A percentile compares a stretch with the other conserved stretches of the same genome.
phyloP scores from a whole-genome alignment of 1,140 invertebrate genomes.

The Pogonognathellus flavescens region DNA sequence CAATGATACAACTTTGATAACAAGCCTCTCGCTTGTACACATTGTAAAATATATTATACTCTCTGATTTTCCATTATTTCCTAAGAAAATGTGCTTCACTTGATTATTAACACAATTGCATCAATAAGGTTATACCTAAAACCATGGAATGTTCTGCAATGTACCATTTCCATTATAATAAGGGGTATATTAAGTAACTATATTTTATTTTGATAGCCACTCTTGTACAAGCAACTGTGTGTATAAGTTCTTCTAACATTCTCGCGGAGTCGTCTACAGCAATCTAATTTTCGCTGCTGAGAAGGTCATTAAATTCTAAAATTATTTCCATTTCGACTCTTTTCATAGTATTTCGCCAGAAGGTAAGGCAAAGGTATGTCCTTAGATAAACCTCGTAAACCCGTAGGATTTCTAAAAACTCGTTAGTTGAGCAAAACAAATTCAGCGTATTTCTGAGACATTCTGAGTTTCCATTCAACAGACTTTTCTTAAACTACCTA shows the following conservation, averaged over 20 bases:
- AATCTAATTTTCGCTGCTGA: too few species aligned
- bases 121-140: too few species aligned
- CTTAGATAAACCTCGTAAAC: not conserved
- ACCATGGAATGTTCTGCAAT: too few species aligned
- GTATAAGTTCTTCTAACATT: too few species aligned
- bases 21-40: not conserved
- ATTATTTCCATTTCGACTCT: slow-evolving; percentile 5
- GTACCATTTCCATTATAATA: too few species aligned
- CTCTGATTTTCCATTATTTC: too few species aligned
- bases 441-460: not conserved
- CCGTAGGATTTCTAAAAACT: not conserved
- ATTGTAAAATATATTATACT: not conserved
- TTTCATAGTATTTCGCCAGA: slow-evolving; percentile 12
- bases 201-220: too few species aligned
- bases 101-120: too few species aligned
- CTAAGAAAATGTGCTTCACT: too few species aligned
- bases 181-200: too few species aligned
- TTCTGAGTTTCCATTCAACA: slow-evolving; percentile 18
- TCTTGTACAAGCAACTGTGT: too few species aligned
- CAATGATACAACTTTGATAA: not conserved
- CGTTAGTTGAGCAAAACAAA: not conserved
- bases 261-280: too few species aligned
- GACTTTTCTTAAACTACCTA: not conserved
- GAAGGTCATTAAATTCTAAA: slow-evolving; percentile 31
- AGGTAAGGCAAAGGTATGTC: not conserved